Evolutionary conservation across 64 coral and sea anemone species (phyloP).

Genomic region (Dendronephthya gigantea): DNA sequence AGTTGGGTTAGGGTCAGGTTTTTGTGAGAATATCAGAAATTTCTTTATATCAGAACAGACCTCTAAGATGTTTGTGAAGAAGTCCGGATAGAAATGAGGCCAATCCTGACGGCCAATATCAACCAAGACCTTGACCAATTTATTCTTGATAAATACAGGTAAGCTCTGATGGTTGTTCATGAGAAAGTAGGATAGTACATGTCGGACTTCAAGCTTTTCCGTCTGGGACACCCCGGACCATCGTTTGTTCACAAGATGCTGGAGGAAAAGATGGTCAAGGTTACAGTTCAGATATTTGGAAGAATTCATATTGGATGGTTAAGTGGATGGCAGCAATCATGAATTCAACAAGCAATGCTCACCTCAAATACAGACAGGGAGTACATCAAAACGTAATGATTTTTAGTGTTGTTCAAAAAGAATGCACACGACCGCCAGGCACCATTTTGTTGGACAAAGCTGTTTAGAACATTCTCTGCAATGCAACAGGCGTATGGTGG

Average conservation of each 20-base stretch:
- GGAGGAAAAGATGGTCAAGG: neutral
- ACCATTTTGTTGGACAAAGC: conserved; percentile 88
- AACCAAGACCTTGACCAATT: neutral
- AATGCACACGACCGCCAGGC: conserved; percentile 92
- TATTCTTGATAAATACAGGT: conserved; percentile 3
- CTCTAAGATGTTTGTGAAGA: conserved; percentile 8
- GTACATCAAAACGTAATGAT: conserved; percentile 96
- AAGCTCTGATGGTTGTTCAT: neutral
- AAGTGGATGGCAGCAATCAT: too few relatives aligned
- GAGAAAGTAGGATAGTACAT: neutral
- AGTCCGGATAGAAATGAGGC: conserved; percentile 15
- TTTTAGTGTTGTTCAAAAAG: conserved; percentile 75
- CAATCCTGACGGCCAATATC: conserved; percentile 5
- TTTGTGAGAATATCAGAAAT: neutral
- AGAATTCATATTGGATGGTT: neutral
- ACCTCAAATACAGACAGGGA: conserved; percentile 97
- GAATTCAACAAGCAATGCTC: neutral
- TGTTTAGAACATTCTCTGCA: conserved; percentile 83
- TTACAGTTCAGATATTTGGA: neutral
- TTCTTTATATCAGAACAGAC: neutral
- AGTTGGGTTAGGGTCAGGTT: neutral
- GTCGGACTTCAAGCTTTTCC: conserved; percentile 1
- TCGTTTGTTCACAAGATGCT: neutral
- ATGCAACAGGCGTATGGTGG: neutral
- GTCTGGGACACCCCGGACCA: neutral